Conservation (phyloP, 2,113 vertebrate genomes). For the Sigmodon hispidus region DNA sequence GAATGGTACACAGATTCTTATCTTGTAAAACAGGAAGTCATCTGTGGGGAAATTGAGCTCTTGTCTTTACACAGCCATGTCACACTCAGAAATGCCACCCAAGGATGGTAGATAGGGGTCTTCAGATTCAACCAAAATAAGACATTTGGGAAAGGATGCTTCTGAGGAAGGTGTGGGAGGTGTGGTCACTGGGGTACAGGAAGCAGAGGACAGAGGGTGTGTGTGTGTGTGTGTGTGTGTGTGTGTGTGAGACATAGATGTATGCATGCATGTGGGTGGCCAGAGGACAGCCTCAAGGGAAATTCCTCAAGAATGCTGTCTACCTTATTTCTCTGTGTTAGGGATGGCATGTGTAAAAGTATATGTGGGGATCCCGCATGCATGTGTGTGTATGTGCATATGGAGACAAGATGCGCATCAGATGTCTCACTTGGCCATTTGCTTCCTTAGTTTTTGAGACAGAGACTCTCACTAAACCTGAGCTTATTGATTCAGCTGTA, state of each 20-base stretch:
- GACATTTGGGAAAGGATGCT: neutral
- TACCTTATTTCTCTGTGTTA: neutral
- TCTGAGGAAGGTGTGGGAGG: slow-evolving; percentile 5
- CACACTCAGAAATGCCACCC: neutral
- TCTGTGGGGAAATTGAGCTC: neutral
- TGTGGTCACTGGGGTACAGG: neutral
- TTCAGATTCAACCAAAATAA: neutral
- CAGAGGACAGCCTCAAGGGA: neutral
- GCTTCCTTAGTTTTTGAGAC: neutral
- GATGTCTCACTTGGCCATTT: neutral
- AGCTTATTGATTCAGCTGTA: neutral
- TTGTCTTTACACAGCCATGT: neutral
- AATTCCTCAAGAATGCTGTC: neutral
- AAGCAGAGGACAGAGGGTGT: neutral
- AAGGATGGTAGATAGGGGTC: neutral
- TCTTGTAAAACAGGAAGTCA: slow-evolving; percentile 47
- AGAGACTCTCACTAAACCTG: neutral
- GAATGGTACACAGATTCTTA: neutral
- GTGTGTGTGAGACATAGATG: neutral
- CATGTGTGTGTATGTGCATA: neutral
- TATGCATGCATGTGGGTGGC: neutral
- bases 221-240: neutral
- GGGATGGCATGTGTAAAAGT: neutral
- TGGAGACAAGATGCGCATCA: too few species aligned
- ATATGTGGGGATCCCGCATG: neutral